A percentile compares a stretch with the other conserved stretches of the same genome.
phyloP scores from a whole-genome alignment of 2,797 vertebrate genomes.

The Anabacerthia variegaticeps region DNA sequence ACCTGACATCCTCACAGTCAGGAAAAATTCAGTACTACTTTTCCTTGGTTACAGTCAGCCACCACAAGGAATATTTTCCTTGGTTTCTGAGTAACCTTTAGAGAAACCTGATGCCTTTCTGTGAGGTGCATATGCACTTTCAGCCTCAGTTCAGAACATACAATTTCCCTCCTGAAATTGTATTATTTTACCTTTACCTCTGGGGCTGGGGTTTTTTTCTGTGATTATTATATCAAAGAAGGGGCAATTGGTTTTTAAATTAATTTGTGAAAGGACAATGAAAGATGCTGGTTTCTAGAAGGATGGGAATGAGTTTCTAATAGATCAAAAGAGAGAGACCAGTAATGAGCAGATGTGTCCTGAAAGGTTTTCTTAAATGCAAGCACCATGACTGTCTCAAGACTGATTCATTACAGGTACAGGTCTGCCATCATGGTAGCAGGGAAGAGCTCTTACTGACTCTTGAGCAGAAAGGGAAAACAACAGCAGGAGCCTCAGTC shows the following conservation, averaged over 20 bases:
- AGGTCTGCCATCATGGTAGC: neutral
- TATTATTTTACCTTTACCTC: neutral
- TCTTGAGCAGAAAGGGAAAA: neutral
- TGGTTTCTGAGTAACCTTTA: neutral
- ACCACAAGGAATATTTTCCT: neutral
- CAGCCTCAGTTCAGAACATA: neutral
- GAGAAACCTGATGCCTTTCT: neutral
- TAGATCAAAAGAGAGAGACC: neutral
- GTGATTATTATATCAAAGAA: conserved; percentile 14
- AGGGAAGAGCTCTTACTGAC: neutral
- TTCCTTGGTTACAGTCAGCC: neutral
- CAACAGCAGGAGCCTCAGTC: neutral
- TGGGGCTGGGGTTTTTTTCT: neutral
- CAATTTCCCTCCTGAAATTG: neutral
- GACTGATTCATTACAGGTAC: neutral
- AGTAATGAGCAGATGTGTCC: neutral
- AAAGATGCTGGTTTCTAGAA: neutral
- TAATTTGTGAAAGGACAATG: conserved; percentile 3
- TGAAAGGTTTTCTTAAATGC: neutral
- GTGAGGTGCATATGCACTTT: neutral
- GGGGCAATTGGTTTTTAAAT: neutral
- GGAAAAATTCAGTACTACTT: neutral
- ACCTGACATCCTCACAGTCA: neutral
- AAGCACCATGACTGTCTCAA: neutral
- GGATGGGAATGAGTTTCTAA: neutral